Evolutionary conservation across 1,140 invertebrate genomes (phyloP), one percentile per base, ranked within the genome.

Genomic region (Vanessa tameamea): DNA sequence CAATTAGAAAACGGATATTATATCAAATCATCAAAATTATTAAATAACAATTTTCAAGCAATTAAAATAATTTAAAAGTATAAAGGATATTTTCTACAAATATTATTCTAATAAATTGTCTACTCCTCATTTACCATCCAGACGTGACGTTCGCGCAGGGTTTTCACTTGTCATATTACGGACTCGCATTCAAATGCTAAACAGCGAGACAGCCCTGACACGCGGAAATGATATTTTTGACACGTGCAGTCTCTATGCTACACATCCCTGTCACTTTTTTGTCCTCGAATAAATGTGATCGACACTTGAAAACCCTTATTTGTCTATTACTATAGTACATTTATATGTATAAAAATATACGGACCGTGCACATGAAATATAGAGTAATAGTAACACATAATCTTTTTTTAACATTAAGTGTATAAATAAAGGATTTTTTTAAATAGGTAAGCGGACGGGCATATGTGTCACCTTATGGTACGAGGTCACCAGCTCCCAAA

Each of bases 131-230:
- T 57, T 23, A 59, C 16, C 2, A 20, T 8, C 16, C 23, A 16
- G 26, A 37, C 13, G 43, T 63, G 57, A 69, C 68, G 48, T 57
- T 66, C 63, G 13, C 63, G n/a, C 37, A 75, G 68, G 73, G 86
- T 84, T 84, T 79, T 87, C 86, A 74, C 84, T 81, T 86, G 86
- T 87, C 86, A 86, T 79, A 87, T 87, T 87, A 87, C 81, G 69
- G 12, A 72, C 69, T 71, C 77, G 64, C 72, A 83, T 83, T 86
- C 82, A 79, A 78, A 87, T 87, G 84, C 86, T 86, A 86, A 87
- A 85, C 82, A 63, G 71, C 48, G 83, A 82, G 76, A 75, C 84
- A 81, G 75, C 74, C 82, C 78, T 80, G 82, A 85, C 84, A 81
- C 65, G 80, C 84, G 81, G 84, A 85, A 87, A 75, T 79, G 84